These are phyloP conservation scores for Tor tambroides DNA, from an alignment of 2,113 vertebrate species.

Conservation along the genomic window DNA sequence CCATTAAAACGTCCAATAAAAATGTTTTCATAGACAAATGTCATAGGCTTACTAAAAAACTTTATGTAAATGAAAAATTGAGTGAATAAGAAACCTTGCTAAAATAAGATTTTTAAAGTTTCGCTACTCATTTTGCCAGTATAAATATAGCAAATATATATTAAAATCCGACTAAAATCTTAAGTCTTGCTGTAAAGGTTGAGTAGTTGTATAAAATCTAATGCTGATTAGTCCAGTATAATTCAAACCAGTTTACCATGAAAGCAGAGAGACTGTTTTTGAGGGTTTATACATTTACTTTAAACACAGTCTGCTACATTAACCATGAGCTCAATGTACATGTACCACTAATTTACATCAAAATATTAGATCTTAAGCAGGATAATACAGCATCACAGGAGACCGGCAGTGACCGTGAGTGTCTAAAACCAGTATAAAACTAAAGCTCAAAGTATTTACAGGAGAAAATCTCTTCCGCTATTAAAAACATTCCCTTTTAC, in stretches of 20 bases:
- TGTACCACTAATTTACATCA: slow-evolving; percentile 22
- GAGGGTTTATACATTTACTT: slow-evolving; percentile 6
- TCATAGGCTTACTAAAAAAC: too few relatives aligned
- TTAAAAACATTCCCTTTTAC: slow-evolving; percentile 32
- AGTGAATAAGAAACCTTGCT: too few relatives aligned
- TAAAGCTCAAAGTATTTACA: slow-evolving; percentile 43
- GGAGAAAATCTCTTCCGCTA: background rate
- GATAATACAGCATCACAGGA: background rate
- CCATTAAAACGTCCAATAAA: too few relatives aligned
- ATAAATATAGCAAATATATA: background rate
- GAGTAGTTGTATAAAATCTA: background rate
- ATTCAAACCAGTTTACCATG: background rate
- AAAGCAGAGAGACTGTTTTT: background rate
- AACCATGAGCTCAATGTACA: background rate
- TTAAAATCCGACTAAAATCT: background rate
- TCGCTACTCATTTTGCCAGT: background rate
- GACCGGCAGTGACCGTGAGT: background rate
- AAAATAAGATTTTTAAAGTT: background rate
- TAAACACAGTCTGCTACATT: background rate
- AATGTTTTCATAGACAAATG: too few relatives aligned
- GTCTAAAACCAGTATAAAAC: slow-evolving; percentile 41
- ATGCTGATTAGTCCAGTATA: background rate
- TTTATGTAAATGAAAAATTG: too few relatives aligned
- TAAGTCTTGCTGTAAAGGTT: background rate
- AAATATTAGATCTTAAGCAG: background rate